Conservation (phyloP, 1,140 invertebrate genomes). For the Drosophila mayri region DNA sequence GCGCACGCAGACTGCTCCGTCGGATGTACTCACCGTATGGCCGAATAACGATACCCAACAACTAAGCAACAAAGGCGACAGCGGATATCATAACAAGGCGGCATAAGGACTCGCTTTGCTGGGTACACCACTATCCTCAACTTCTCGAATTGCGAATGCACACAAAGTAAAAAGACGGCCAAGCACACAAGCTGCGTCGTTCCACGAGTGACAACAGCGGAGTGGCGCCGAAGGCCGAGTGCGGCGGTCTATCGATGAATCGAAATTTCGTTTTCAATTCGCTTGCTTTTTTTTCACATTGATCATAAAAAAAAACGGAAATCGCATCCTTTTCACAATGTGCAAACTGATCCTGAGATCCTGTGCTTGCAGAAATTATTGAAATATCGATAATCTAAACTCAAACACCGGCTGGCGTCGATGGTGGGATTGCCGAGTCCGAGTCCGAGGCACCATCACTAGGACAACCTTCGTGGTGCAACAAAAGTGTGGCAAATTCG, state of each 20-base stretch:
- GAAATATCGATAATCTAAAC: not conserved
- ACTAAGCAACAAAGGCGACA: not conserved
- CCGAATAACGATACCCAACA: not conserved
- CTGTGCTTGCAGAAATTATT: no score
- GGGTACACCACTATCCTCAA: no score
- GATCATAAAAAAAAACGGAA: no score
- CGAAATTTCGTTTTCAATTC: not conserved
- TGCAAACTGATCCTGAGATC: not conserved
- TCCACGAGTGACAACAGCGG: not conserved
- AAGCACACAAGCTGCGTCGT: not conserved
- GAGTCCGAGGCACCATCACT: not conserved
- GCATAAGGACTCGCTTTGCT: not conserved
- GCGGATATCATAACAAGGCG: not conserved
- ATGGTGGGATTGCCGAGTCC: not conserved
- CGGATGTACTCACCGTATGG: not conserved
- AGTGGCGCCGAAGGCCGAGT: conserved; percentile 22
- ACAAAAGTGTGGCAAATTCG: conserved; percentile 23
- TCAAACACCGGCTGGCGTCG: not conserved
- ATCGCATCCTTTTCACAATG: fast-evolving
- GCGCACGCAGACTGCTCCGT: not conserved
- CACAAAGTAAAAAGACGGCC: not conserved
- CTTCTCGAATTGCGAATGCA: not conserved
- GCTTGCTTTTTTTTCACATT: not conserved
- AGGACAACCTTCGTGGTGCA: not conserved
- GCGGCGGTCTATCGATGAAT: conserved; percentile 2